A percentile compares a stretch with the other conserved stretches of the same genome.
phyloP scores from a whole-genome alignment of 2,888 invertebrate genomes.

The Perithous albicinctus region DNA sequence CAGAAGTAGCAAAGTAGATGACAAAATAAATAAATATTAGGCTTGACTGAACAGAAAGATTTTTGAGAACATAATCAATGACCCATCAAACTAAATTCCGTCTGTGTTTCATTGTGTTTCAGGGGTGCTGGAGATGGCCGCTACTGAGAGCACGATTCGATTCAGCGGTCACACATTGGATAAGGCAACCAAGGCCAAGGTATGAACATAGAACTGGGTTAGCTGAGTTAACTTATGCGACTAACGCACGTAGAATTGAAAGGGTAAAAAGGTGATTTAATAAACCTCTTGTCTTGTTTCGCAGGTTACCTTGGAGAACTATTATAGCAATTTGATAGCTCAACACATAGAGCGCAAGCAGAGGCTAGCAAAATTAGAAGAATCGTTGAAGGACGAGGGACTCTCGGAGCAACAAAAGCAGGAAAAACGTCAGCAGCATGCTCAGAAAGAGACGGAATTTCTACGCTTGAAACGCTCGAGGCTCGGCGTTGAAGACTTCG shows the following conservation, averaged over 20 bases:
- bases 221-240: too few relatives aligned
- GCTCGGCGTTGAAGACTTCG: slow-evolving; percentile 99
- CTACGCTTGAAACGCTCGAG: slow-evolving; percentile 97
- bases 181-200: slow-evolving; percentile 99
- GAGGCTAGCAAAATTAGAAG: slow-evolving; percentile 96
- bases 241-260: background rate
- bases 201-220: slow-evolving; percentile 66
- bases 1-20: background rate
- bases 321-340: slow-evolving; percentile 98
- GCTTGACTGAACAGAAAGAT: slow-evolving; percentile 33
- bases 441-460: slow-evolving; percentile 99
- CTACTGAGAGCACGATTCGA: slow-evolving; percentile 93
- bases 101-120: slow-evolving; percentile 80
- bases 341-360: slow-evolving; percentile 99
- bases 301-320: slow-evolving; percentile 96
- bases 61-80: slow-evolving; percentile 44
- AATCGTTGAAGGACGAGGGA: slow-evolving; percentile 97
- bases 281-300: slow-evolving; percentile 37
- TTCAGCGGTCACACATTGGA: slow-evolving; percentile 99
- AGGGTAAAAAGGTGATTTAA: slow-evolving; percentile 10
- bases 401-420: slow-evolving; percentile 97
- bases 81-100: slow-evolving; percentile 36
- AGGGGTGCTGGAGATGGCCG: slow-evolving; percentile 94
- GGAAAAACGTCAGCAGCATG: slow-evolving; percentile 97
- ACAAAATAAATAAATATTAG: slow-evolving; percentile 10